Base-by-base conservation (phyloP, 2,888 invertebrate genomes). In the Boloria selene region DNA sequence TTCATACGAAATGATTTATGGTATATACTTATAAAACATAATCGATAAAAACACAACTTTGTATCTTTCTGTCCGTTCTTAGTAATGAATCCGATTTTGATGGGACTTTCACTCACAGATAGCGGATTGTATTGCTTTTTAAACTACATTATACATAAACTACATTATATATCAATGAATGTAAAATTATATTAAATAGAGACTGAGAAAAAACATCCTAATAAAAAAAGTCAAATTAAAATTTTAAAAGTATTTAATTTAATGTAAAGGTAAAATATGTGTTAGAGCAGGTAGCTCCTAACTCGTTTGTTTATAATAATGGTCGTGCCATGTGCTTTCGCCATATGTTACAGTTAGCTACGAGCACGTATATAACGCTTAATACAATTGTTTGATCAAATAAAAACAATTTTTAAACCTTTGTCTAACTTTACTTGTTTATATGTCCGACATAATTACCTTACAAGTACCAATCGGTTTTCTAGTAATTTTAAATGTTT, bases 301-400 rank as follows among this genome's bases (percentile, higher is more conserved):
- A 58, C 64, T 59, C 49, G 58, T 64, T 51, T 64, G 58, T 58
- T 64, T 59, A 52, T 64, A 64, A 64, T 64, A 64, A 64, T 58
- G 31, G 51, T 31, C 64, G 64, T 17, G 64, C 38, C 62, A 58
- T 55, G 55, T 55, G 66, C 60, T 22, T 22, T 7, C 42, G 14
- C 61, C 66, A 61, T 55, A 16, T 62, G 65, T 56, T 58, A 49
- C 54, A 45, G 49, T 47, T 55, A 61, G 47, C 45, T 54, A 50
- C 51, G 50, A 44, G 26, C 50, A 17, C 54, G 47, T 54, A 50
- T 18, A 54, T 31, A 31, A 38, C 49, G 38, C 53, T 64, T 55
- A 64, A 56, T 26, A 51, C 50, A 17, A 56, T 50, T 50, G 50
- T 56, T 64, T 42, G 17, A 64, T 55, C 55, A 22, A 47, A 64